phyloP scores from a whole-genome alignment of 2,888 invertebrate genomes.

The Hybos culiciformis region DNA sequence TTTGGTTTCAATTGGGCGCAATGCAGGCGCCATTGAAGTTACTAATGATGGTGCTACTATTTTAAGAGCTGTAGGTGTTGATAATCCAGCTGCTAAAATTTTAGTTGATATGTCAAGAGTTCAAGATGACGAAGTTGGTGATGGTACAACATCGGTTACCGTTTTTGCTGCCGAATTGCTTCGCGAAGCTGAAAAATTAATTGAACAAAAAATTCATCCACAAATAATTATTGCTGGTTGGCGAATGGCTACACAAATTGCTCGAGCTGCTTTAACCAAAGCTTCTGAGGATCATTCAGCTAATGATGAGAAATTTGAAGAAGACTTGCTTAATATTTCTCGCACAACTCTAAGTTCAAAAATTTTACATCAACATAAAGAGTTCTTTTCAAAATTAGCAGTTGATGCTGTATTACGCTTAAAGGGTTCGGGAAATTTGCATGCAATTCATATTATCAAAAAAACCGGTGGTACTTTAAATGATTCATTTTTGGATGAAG shows the following conservation, averaged over 20 bases:
- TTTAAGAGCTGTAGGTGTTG: conserved; percentile 87
- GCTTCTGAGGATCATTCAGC: conserved; percentile 72
- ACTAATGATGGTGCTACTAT: conserved; percentile 99
- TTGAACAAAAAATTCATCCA: conserved; percentile 91
- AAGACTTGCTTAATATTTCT: conserved; percentile 91
- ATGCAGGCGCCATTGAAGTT: conserved; percentile 76
- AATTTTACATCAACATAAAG: conserved; percentile 93
- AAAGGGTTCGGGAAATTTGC: conserved; percentile 89
- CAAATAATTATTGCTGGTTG: conserved; percentile 96
- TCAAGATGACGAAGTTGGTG: conserved; percentile 98
- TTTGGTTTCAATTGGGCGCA: conserved; percentile 64
- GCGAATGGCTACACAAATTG: conserved; percentile 75
- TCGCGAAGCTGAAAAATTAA: conserved; percentile 85
- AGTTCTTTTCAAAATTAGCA: conserved; percentile 85
- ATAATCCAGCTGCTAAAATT: conserved; percentile 98
- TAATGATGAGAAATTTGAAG: conserved; percentile 61
- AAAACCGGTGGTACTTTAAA: conserved; percentile 85
- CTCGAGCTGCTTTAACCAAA: conserved; percentile 64
- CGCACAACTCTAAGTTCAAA: conserved; percentile 96
- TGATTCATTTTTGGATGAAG: conserved; percentile 93
- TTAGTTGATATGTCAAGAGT: conserved; percentile 97
- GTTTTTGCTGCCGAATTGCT: conserved; percentile 82
- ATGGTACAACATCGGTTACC: conserved; percentile 99
- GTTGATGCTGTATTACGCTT: conserved; percentile 91
- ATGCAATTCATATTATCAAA: conserved; percentile 95